Evolutionary conservation across 2,797 vertebrate species (phyloP), one percentile per base, ranked within the genome.

Genomic region (Manis javanica): DNA sequence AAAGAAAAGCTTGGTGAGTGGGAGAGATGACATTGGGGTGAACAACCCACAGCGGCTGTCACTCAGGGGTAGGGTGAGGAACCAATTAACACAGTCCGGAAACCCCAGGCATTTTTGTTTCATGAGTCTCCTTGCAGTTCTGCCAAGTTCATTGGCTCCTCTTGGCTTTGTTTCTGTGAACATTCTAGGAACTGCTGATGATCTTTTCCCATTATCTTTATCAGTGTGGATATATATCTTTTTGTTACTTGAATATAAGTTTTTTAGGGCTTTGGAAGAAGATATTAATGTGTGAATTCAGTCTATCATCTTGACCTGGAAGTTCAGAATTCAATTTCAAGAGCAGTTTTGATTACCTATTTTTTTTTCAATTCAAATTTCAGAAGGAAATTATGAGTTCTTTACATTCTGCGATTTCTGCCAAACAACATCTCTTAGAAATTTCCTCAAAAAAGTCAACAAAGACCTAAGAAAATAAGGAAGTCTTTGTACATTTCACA

Each of bases 271-370:
- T 51, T 87, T 46, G 42, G 39, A 77, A 53, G 12, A 69, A 63
- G 39, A 91, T 18, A 26, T 46, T 86, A 82, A 87, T 1, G 15
- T 16, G 11, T 59, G 6, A 37, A 83, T 68, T 83, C 24, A 88
- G 6, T 71, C 29, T 92, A 34, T 49, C 21, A 63, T 55, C 11
- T 92, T 92, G 31, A 91, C 23, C 16, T 42, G 15, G n/a, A 84
- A 92, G 2, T 77, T 86, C n/a, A n/a, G 18, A 46, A 90, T 87
- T 90, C 49, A 78, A 61, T 77, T 66, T 39, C 39, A 95, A 34
- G 2, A 34, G 74, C 2, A 19, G 15, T 87, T 79, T 71, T 74
- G n/a, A 86, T 34, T 68, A 63, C 1, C 7, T n/a, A 63, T 13
- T 16, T 53, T n/a, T 7, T 81, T 93, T 82, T 66, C 15, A 74